phyloP scores from a whole-genome alignment of 2,888 invertebrate genomes.

The Watsonalla cultraria region DNA sequence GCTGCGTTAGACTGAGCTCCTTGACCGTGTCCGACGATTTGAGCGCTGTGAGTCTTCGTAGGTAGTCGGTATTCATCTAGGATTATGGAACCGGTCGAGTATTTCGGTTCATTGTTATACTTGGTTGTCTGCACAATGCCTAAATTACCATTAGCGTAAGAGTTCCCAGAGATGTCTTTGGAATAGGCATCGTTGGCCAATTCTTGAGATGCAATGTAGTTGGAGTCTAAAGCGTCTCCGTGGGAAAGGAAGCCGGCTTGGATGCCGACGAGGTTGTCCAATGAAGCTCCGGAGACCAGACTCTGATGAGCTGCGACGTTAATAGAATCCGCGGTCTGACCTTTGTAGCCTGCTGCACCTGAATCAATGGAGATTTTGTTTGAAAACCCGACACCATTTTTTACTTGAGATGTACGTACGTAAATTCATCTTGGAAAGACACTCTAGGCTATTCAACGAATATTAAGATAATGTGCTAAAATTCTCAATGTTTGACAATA shows the following conservation, averaged over 20 bases:
- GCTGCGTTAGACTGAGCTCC: constrained; percentile 15
- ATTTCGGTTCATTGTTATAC: constrained; percentile 45
- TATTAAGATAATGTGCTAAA: no score
- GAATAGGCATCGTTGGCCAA: constrained; percentile 28
- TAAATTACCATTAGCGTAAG: constrained; percentile 22
- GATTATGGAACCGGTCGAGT: constrained; percentile 63
- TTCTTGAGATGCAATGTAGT: constrained; percentile 66
- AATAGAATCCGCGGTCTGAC: constrained; percentile 66
- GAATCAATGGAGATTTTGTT: constrained; percentile 12
- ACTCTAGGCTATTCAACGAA: no score
- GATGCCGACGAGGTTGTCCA: constrained; percentile 66
- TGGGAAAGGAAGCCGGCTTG: constrained; percentile 56
- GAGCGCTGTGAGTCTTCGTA: constrained; percentile 28
- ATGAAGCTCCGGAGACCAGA: constrained; percentile 63
- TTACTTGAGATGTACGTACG: no score
- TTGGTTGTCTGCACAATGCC: constrained; percentile 58
- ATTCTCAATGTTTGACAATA: no score
- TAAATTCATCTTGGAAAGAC: no score
- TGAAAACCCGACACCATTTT: no score
- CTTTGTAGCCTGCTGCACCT: constrained; percentile 69
- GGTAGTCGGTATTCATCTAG: constrained; percentile 67
- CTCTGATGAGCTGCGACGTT: constrained; percentile 73
- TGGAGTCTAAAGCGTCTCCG: constrained; percentile 52
- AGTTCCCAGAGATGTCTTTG: constrained; percentile 11
- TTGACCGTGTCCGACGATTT: constrained; percentile 14